A percentile compares a stretch with the other conserved stretches of the same genome.
These are phyloP conservation scores for Orestias chungarensis DNA, from an alignment of 2,797 vertebrate species.

Conservation along the genomic window DNA sequence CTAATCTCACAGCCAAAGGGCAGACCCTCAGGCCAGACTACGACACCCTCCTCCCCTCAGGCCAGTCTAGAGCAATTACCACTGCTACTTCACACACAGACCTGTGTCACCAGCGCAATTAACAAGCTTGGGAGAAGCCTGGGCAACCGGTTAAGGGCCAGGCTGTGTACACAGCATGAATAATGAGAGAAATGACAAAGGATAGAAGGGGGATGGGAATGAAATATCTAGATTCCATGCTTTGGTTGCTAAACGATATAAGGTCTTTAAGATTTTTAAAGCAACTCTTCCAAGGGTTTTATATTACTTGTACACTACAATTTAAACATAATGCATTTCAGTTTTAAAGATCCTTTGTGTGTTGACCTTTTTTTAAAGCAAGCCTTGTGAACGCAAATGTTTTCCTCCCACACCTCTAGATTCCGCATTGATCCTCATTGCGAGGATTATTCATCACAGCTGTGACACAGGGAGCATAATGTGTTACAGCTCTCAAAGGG, in stretches of 20 bases:
- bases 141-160: constrained; percentile 57
- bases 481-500: constrained; percentile 62
- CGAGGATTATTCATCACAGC: constrained; percentile 67
- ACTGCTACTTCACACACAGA: constrained; percentile 60
- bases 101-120: constrained; percentile 69
- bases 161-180: constrained; percentile 65
- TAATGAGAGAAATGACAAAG: constrained; percentile 57
- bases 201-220: constrained; percentile 15
- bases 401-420: constrained; percentile 48
- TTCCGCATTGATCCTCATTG: constrained; percentile 55
- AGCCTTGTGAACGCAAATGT: constrained; percentile 28
- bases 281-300: not conserved
- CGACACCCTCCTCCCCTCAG: constrained; percentile 50
- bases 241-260: constrained; percentile 26
- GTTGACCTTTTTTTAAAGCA: constrained; percentile 30
- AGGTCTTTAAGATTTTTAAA: constrained; percentile 9
- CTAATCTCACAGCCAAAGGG: constrained; percentile 53
- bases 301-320: constrained; percentile 7
- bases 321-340: constrained; percentile 22
- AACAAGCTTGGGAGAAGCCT: constrained; percentile 65
- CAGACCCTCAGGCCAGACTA: constrained; percentile 57
- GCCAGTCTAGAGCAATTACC: constrained; percentile 67
- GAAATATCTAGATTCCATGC: constrained; percentile 27
- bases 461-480: constrained; percentile 52
- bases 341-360: constrained; percentile 23